Conservation (phyloP, 2,113 vertebrate genomes). For the Chloropsis cyanopogon region DNA sequence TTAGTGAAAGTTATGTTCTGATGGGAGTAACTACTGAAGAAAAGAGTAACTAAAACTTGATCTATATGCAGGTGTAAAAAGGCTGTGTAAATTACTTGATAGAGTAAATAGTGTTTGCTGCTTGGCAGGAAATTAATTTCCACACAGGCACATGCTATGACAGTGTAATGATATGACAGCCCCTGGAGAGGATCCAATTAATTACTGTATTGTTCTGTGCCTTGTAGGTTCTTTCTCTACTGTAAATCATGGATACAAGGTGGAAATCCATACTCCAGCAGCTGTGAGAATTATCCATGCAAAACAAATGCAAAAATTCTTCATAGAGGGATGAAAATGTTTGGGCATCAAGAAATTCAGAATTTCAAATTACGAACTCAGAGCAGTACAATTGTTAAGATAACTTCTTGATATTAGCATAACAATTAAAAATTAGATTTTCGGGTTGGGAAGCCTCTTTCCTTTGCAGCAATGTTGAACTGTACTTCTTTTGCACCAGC, state of each 20-base stretch:
- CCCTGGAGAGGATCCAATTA: not conserved
- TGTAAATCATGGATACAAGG: not conserved
- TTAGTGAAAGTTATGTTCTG: not conserved
- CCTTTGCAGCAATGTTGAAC: not conserved
- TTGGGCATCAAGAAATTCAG: not conserved
- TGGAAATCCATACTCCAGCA: not conserved
- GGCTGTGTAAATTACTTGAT: not conserved
- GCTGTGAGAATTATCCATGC: not conserved
- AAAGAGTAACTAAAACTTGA: not conserved
- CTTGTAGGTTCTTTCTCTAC: not conserved
- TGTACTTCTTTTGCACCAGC: not conserved
- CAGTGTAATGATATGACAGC: not conserved
- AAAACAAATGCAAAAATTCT: not conserved
- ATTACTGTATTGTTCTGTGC: not conserved
- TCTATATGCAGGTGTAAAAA: not conserved
- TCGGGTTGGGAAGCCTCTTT: not conserved
- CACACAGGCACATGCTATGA: not conserved
- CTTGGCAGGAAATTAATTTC: constrained; percentile 33
- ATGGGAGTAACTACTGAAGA: not conserved
- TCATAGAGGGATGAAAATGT: not conserved
- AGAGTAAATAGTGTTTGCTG: not conserved
- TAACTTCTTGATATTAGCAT: not conserved
- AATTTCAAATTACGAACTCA: not conserved
- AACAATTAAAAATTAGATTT: not conserved
- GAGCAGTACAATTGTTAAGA: not conserved